A percentile compares a stretch with the other conserved stretches of the same genome.
Conservation (phyloP, 1,140 invertebrate species). For the Mya arenaria region DNA sequence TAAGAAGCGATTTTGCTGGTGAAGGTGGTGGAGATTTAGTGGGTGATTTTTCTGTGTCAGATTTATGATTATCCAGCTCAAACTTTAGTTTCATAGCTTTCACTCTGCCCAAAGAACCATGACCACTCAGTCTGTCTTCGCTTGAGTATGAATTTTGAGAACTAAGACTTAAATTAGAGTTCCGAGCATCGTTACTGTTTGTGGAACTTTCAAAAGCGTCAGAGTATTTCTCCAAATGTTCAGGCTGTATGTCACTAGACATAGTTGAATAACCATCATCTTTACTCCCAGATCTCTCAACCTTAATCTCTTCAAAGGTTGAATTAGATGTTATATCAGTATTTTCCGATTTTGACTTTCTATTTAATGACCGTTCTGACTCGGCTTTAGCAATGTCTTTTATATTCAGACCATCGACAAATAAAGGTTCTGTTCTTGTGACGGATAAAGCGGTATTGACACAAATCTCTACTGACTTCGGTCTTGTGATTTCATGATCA, state of each 20-base stretch:
- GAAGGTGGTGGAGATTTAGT: constrained; percentile 56
- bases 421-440: background rate
- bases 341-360: constrained; percentile 25
- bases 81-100: constrained; percentile 69
- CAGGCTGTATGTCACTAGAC: constrained; percentile 90
- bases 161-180: constrained; percentile 65
- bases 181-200: constrained; percentile 64
- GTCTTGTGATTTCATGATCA: background rate
- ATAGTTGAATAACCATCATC: constrained; percentile 95
- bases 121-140: constrained; percentile 38
- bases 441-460: constrained; percentile 32
- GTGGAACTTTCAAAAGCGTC: constrained; percentile 67
- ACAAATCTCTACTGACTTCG: constrained; percentile 49
- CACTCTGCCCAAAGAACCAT: constrained; percentile 64
- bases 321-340: constrained; percentile 6
- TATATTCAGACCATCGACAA: background rate
- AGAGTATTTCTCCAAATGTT: constrained; percentile 70
- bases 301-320: constrained; percentile 61
- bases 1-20: constrained; percentile 21
- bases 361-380: constrained; percentile 20
- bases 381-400: constrained; percentile 35
- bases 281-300: constrained; percentile 85
- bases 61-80: constrained; percentile 66
- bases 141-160: constrained; percentile 63
- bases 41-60: constrained; percentile 32